Conservation (phyloP, 2,797 vertebrate genomes). For the Bradypodion ventrale region DNA sequence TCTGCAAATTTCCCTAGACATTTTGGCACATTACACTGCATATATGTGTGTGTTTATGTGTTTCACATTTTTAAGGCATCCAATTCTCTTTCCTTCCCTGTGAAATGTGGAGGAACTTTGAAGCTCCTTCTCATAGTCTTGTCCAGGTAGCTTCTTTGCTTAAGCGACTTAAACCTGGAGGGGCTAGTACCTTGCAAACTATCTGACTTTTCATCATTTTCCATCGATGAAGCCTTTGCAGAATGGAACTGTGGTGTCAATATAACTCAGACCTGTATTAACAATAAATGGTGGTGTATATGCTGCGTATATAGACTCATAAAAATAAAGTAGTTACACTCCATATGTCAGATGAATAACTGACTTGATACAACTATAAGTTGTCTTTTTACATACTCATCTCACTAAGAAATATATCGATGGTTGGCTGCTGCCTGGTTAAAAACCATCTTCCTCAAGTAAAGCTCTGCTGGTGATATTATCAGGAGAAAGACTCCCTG, state of each 20-base stretch:
- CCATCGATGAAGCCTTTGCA: not conserved
- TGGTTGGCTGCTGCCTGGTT: slow-evolving; percentile 43
- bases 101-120: not conserved
- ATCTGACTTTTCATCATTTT: not conserved
- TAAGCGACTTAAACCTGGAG: not conserved
- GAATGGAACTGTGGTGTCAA: not conserved
- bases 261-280: slow-evolving; percentile 11
- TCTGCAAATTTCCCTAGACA: not conserved
- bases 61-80: not conserved
- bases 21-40: not conserved
- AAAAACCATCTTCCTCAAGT: slow-evolving; percentile 36
- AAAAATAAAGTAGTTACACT: slow-evolving; percentile 1
- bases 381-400: not conserved
- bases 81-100: not conserved
- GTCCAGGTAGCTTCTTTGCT: not conserved
- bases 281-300: slow-evolving; percentile 11
- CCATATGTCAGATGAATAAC: not conserved
- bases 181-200: not conserved
- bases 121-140: not conserved
- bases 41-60: not conserved
- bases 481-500: slow-evolving; percentile 53
- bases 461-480: slow-evolving; percentile 42
- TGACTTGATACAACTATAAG: not conserved
- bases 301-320: not conserved
- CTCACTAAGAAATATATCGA: slow-evolving; percentile 30